A percentile compares a stretch with the other conserved stretches of the same genome.
Conservation (phyloP, 2,888 invertebrate genomes). For the Oscheius myriophilus region DNA sequence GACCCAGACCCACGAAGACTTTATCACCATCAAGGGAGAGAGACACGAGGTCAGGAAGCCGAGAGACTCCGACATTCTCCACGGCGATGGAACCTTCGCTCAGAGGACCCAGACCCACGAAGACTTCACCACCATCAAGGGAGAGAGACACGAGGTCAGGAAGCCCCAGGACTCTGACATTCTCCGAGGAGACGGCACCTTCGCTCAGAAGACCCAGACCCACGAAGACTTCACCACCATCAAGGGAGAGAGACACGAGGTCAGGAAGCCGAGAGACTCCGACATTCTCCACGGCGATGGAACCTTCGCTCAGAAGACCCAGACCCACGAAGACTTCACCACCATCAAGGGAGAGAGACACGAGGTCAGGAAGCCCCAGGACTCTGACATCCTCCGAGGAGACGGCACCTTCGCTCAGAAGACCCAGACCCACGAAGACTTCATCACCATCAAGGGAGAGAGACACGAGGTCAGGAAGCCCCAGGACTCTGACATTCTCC, state of each 20-base stretch:
- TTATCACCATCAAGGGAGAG: neutral
- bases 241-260: slow-evolving; percentile 6
- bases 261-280: slow-evolving; percentile 7
- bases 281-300: slow-evolving; percentile 17
- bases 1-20: slow-evolving; percentile 14
- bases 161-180: slow-evolving; percentile 14
- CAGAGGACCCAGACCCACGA: slow-evolving; percentile 9
- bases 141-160: slow-evolving; percentile 7
- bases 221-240: slow-evolving; percentile 2
- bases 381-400: slow-evolving; percentile 11
- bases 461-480: slow-evolving; percentile 7
- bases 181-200: slow-evolving; percentile 13
- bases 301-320: slow-evolving; percentile 5
- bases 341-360: slow-evolving; percentile 3
- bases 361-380: slow-evolving; percentile 3
- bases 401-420: slow-evolving; percentile 10
- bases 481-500: slow-evolving; percentile 8
- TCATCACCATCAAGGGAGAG: slow-evolving; percentile 3
- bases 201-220: slow-evolving; percentile 5
- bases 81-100: slow-evolving; percentile 11
- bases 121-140: slow-evolving; percentile 6
- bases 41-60: slow-evolving; percentile 5
- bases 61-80: slow-evolving; percentile 6
- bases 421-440: slow-evolving; percentile 12
- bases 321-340: slow-evolving; percentile 12